Evolutionary conservation across 2,797 vertebrate species (phyloP), one percentile per base, ranked within the genome.

Genomic region (Erithacus rubecula): DNA sequence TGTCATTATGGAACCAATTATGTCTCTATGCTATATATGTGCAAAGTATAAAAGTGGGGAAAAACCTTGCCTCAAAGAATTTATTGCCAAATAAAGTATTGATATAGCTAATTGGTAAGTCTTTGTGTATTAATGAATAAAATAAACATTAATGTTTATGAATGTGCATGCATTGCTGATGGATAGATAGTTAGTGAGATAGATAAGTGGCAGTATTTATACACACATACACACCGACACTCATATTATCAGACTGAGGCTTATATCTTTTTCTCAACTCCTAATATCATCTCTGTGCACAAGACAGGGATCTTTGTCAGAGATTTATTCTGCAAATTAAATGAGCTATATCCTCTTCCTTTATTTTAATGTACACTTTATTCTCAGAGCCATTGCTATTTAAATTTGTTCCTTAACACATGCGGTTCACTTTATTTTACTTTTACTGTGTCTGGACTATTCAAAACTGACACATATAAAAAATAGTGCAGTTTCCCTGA

Each of bases 341-440:
- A 93, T 95, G 87, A 93, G 91, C 60, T 88, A 92, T 67, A 90
- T 91, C 79, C 88, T 75, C 91, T 94, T 96, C 69, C 93, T 63
- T 96, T 91, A 83, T 94, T 96, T 97, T 97, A 96, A 97, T 96
- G 90, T 97, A 96, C 87, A 96, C 95, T 97, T 97, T 96, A 96
- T 96, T 97, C 95, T 92, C 86, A 94, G 64, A 97, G 87, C 92
- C 92, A 94, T 89, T 96, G 89, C 63, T 96, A 96, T 97, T 97
- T 97, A 97, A 96, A 95, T 97, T 95, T 95, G 92, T 97, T 96
- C 83, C 64, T 96, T 94, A 95, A 95, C 79, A 95, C 93, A 96
- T 91, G 75, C 7, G 10, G 89, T 96, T 97, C 94, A 92, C 93
- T 97, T 97, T 97, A 97, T 96, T 98, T 98, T 97, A 95, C 67